Evolutionary conservation across 2,113 vertebrate species (phyloP).

Genomic region (Anthoscopus minutus): DNA sequence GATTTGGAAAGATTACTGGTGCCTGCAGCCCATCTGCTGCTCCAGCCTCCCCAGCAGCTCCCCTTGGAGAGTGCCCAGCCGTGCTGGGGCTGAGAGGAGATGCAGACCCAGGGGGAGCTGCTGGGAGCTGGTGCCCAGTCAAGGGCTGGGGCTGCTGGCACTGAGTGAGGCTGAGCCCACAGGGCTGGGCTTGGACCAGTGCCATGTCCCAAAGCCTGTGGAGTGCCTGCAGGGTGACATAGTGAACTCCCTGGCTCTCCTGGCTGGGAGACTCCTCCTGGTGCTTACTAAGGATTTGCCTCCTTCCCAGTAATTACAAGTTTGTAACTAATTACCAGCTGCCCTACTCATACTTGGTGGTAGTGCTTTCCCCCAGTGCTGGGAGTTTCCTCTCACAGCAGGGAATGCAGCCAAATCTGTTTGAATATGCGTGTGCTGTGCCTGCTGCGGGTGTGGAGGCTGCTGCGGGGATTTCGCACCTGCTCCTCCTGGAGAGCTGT

Average conservation of each 20-base stretch:
- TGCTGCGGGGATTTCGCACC: background rate
- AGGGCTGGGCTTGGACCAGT: background rate
- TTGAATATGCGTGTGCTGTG: background rate
- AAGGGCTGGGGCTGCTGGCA: background rate
- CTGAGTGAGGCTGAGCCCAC: background rate
- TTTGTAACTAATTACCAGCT: background rate
- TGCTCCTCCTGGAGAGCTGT: background rate
- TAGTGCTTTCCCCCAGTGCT: background rate
- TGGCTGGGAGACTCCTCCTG: background rate
- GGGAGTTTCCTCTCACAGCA: background rate
- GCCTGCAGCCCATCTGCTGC: constrained; percentile 1
- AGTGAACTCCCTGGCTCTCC: background rate
- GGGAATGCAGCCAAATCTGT: background rate
- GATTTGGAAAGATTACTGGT: background rate
- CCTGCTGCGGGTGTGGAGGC: background rate
- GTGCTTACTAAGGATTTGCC: background rate
- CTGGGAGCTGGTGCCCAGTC: background rate
- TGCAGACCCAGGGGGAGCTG: background rate
- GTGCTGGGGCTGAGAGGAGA: background rate
- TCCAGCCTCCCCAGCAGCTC: background rate
- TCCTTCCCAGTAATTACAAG: background rate
- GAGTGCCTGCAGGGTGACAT: background rate
- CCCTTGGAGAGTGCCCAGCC: background rate
- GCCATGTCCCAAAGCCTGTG: background rate
- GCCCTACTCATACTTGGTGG: background rate